Percentiles rank a stretch among this genome's conserved stretches.
Conservation (phyloP, 2,113 vertebrate genomes). For the Erythrocebus patas region DNA sequence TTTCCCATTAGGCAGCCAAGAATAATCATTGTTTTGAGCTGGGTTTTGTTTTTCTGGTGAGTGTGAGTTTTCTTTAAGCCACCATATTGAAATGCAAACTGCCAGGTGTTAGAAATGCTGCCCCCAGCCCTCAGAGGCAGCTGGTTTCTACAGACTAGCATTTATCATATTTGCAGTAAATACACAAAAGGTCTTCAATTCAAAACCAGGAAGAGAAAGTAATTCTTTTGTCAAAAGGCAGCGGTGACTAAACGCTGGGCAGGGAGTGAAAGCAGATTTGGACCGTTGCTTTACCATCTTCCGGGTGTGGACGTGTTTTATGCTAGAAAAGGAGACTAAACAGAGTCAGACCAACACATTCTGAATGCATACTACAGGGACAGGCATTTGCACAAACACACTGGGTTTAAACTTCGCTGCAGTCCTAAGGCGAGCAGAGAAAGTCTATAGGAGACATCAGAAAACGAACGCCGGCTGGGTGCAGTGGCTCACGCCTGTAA, state of each 20-base stretch:
- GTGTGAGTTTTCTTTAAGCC: slow-evolving; percentile 24
- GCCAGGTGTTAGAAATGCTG: slow-evolving; percentile 67
- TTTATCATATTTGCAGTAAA: slow-evolving; percentile 71
- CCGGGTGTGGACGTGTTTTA: neutral
- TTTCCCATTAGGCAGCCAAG: slow-evolving; percentile 38
- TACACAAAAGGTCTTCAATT: slow-evolving; percentile 75
- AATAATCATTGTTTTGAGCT: slow-evolving; percentile 38
- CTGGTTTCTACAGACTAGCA: slow-evolving; percentile 63
- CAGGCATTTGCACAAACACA: neutral
- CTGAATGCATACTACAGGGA: neutral
- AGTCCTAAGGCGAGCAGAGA: neutral
- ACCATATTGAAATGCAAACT: slow-evolving; percentile 72
- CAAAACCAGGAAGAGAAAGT: slow-evolving; percentile 65
- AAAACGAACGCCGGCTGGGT: neutral
- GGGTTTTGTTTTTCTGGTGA: slow-evolving; percentile 44
- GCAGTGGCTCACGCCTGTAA: too few relatives aligned
- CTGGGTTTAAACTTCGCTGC: neutral
- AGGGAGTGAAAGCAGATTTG: neutral
- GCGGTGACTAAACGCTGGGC: slow-evolving; percentile 15
- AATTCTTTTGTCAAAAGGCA: slow-evolving; percentile 73
- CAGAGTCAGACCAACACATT: neutral
- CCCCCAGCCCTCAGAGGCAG: slow-evolving; percentile 62
- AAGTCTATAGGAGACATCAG: rapidly evolving
- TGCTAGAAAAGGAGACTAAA: neutral
- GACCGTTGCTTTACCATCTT: neutral